Conservation (phyloP, 2,888 invertebrate genomes). For the Tridacna crocea region DNA sequence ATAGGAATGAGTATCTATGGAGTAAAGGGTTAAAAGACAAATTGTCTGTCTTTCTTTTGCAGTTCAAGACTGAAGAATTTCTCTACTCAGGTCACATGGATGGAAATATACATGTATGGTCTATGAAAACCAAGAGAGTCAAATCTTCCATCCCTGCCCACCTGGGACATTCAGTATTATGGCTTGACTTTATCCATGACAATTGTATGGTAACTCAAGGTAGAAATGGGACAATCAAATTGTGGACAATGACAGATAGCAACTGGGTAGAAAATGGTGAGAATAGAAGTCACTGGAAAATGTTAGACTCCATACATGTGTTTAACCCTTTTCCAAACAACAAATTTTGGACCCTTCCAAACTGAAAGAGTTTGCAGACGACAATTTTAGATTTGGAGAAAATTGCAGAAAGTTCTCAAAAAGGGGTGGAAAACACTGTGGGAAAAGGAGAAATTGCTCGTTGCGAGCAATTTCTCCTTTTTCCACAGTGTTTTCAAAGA, state of each 20-base stretch:
- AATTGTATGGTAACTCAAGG: constrained; percentile 71
- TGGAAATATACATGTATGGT: constrained; percentile 69
- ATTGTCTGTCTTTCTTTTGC: constrained; percentile 4
- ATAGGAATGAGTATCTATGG: no score
- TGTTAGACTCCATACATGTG: no score
- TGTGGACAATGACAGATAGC: constrained; percentile 62
- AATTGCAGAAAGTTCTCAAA: no score
- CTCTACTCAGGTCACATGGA: constrained; percentile 69
- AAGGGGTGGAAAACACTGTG: no score
- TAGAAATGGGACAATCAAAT: constrained; percentile 70
- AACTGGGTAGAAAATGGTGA: constrained; percentile 60
- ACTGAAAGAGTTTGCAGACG: no score
- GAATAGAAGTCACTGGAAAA: background rate
- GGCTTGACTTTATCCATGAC: constrained; percentile 57
- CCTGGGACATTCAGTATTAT: constrained; percentile 64
- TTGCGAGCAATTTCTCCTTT: no score
- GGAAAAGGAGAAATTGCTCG: no score
- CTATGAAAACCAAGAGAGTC: constrained; percentile 62
- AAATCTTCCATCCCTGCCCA: constrained; percentile 54
- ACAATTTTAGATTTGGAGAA: no score
- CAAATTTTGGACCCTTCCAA: no score
- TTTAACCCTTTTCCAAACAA: no score
- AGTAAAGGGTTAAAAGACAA: no score
- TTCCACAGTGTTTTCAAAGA: no score
- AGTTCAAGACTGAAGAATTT: constrained; percentile 41